Conservation (phyloP, 1,140 invertebrate species). For the Ditylenchus dipsaci region DNA sequence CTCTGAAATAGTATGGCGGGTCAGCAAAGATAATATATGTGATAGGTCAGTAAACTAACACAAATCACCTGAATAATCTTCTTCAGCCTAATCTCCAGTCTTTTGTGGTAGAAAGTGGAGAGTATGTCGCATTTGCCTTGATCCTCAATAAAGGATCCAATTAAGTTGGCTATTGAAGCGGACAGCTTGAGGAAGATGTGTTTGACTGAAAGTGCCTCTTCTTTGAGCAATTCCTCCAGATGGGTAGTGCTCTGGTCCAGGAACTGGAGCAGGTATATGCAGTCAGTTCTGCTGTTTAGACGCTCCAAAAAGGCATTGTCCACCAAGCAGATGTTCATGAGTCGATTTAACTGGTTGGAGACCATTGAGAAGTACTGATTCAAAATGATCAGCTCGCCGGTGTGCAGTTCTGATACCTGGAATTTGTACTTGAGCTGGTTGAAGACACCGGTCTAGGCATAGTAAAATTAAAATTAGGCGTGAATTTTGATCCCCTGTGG, state of each 20-base stretch:
- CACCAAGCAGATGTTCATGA: constrained; percentile 11
- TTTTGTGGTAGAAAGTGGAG: constrained; percentile 36
- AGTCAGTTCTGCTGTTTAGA: constrained; percentile 17
- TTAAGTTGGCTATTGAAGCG: constrained; percentile 14
- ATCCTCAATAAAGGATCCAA: constrained; percentile 12
- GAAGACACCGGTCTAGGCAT: too few relatives aligned
- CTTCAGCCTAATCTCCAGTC: constrained; percentile 27
- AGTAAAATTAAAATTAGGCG: too few relatives aligned
- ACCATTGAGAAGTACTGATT: constrained; percentile 25
- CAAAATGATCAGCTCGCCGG: constrained; percentile 23
- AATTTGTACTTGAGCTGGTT: constrained; percentile 11
- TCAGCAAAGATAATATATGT: too few relatives aligned
- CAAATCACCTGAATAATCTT: constrained; percentile 34
- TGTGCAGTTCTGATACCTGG: constrained; percentile 22
- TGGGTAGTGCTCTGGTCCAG: constrained; percentile 3
- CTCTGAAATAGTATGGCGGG: too few relatives aligned
- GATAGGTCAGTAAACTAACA: too few relatives aligned
- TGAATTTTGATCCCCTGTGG: too few relatives aligned
- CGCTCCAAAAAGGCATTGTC: constrained; percentile 18
- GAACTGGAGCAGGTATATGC: constrained; percentile 26
- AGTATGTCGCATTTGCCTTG: constrained; percentile 14
- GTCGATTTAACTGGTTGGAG: constrained; percentile 10
- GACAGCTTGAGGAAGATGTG: constrained; percentile 40
- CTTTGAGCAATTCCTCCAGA: constrained; percentile 32
- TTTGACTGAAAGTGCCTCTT: constrained; percentile 43